phyloP scores from a whole-genome alignment of 53 echinoderm and acorn worm species.

The Patiria pectinifera region DNA sequence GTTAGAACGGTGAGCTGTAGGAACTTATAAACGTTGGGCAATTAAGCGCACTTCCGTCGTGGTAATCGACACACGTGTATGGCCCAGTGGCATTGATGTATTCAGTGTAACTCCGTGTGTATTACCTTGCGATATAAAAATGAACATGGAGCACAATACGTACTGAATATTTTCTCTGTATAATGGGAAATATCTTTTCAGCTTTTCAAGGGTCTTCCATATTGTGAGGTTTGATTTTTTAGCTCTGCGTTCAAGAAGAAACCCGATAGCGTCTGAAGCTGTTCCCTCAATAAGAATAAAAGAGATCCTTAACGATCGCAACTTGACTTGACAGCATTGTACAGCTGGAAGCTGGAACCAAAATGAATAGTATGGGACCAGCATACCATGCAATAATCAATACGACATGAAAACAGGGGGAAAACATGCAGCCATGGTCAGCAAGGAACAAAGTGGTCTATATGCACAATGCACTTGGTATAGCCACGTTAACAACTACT shows the following conservation, averaged over 20 bases:
- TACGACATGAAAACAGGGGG: too few relatives aligned
- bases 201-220: not conserved
- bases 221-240: not conserved
- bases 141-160: not conserved
- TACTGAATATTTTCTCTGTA: too few relatives aligned
- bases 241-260: too few relatives aligned
- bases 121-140: not conserved
- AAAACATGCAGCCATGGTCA: too few relatives aligned
- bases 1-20: not conserved
- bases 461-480: not conserved
- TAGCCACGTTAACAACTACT: not conserved
- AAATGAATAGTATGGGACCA: too few relatives aligned
- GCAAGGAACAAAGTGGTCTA: not conserved
- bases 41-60: slow-evolving; percentile 57
- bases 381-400: too few relatives aligned
- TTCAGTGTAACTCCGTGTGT: not conserved
- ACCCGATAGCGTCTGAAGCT: too few relatives aligned
- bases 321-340: too few relatives aligned
- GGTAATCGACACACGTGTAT: slow-evolving; percentile 45
- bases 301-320: too few relatives aligned
- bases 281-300: too few relatives aligned
- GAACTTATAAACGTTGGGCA: slow-evolving; percentile 45
- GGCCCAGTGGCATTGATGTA: slow-evolving; percentile 12
- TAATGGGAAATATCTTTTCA: too few relatives aligned
- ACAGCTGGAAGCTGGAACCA: too few relatives aligned